Evolutionary conservation across 2,797 vertebrate genomes (phyloP).

Genomic region (Glossophaga mutica): DNA sequence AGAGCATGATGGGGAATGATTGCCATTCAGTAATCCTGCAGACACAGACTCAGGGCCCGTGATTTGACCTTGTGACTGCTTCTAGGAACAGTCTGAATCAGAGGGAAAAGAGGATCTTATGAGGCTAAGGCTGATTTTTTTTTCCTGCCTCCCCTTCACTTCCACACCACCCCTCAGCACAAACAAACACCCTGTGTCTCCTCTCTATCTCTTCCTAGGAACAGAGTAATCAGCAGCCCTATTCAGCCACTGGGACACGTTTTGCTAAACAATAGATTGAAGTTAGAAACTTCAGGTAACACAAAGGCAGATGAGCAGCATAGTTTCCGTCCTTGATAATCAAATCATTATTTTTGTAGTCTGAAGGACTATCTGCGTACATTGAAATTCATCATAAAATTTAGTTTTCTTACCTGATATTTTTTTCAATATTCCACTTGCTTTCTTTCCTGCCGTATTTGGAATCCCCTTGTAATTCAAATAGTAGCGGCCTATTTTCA

Average conservation of each 20-base stretch:
- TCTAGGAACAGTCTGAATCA: background rate
- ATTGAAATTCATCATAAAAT: constrained; percentile 76
- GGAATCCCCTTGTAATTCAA: constrained; percentile 77
- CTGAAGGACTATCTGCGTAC: constrained; percentile 75
- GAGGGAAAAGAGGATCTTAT: background rate
- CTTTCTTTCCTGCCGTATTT: constrained; percentile 74
- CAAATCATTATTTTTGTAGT: constrained; percentile 78
- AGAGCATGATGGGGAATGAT: background rate
- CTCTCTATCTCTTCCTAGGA: constrained; percentile 41
- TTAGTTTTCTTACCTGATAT: constrained; percentile 80
- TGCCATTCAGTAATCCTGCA: constrained; percentile 43
- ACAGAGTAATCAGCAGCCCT: constrained; percentile 57
- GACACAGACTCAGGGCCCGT: background rate
- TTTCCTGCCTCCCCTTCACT: background rate
- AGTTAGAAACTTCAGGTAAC: constrained; percentile 68
- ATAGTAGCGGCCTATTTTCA: constrained; percentile 52
- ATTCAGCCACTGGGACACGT: constrained; percentile 59
- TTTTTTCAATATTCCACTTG: constrained; percentile 72
- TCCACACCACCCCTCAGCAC: fast-evolving
- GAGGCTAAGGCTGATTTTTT: background rate
- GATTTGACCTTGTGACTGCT: constrained; percentile 57
- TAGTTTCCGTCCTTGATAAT: constrained; percentile 77
- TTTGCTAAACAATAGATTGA: constrained; percentile 73
- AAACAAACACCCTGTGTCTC: background rate
- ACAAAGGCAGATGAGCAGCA: constrained; percentile 64